These are phyloP conservation scores for Malacoctenus gilli DNA, from an alignment of 2,797 vertebrate species.

Conservation along the genomic window DNA sequence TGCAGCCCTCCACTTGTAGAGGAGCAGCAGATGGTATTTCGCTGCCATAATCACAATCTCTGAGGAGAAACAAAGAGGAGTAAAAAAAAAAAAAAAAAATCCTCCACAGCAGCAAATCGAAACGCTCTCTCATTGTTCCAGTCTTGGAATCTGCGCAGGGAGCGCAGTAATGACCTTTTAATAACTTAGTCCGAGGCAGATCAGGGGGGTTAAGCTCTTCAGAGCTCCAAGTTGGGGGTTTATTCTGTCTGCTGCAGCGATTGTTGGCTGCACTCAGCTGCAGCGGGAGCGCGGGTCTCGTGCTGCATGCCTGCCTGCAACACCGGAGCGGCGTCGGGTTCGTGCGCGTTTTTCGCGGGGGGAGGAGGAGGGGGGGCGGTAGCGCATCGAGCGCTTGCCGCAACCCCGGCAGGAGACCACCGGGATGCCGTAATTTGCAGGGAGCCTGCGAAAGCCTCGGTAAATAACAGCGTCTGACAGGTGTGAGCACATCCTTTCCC, in stretches of 20 bases:
- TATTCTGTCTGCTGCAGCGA: slow-evolving; percentile 66
- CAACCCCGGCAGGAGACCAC: slow-evolving; percentile 60
- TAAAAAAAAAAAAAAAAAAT: slow-evolving; percentile 30
- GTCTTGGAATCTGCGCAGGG: slow-evolving; percentile 60
- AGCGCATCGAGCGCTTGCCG: too few species aligned
- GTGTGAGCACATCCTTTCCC: slow-evolving; percentile 66
- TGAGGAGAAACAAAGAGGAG: slow-evolving; percentile 33
- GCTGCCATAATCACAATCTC: slow-evolving; percentile 59
- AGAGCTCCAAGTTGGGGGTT: slow-evolving; percentile 62
- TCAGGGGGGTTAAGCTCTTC: slow-evolving; percentile 66
- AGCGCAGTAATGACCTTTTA: slow-evolving; percentile 75
- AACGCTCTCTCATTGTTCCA: slow-evolving; percentile 69
- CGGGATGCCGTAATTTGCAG: slow-evolving; percentile 65
- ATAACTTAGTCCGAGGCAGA: slow-evolving; percentile 69
- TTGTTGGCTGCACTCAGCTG: slow-evolving; percentile 48
- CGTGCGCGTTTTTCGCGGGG: slow-evolving; percentile 44
- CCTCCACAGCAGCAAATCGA: slow-evolving; percentile 50
- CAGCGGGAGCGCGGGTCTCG: slow-evolving; percentile 11
- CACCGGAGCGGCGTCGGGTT: slow-evolving; percentile 46
- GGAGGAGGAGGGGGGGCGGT: too few species aligned
- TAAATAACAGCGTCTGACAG: slow-evolving; percentile 76
- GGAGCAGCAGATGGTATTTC: slow-evolving; percentile 21
- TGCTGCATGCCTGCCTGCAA: slow-evolving; percentile 47
- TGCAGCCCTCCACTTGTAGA: slow-evolving; percentile 6
- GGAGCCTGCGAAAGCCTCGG: slow-evolving; percentile 47